These are phyloP conservation scores for Cabera pusaria DNA, from an alignment of 2,888 invertebrate species.

Conservation along the genomic window DNA sequence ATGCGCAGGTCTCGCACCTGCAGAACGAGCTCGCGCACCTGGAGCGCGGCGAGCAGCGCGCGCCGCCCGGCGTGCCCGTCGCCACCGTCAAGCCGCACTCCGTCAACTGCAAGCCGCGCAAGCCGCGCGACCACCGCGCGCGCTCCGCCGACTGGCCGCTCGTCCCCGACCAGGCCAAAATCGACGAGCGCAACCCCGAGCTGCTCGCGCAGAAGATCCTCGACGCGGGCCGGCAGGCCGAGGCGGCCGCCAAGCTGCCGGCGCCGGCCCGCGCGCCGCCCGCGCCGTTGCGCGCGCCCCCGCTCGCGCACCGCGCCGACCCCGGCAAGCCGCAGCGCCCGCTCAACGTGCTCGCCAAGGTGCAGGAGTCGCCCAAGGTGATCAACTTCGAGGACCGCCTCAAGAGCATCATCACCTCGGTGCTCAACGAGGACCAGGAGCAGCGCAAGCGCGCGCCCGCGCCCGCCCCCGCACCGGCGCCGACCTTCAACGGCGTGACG, in stretches of 20 bases:
- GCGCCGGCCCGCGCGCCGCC: slow-evolving; percentile 55
- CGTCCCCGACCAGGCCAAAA: slow-evolving; percentile 94
- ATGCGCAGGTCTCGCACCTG: slow-evolving; percentile 89
- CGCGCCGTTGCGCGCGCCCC: slow-evolving; percentile 47
- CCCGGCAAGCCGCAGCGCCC: slow-evolving; percentile 68
- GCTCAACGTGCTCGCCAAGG: slow-evolving; percentile 74
- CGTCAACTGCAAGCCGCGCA: slow-evolving; percentile 63
- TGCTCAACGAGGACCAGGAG: slow-evolving; percentile 92
- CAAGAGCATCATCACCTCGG: slow-evolving; percentile 93
- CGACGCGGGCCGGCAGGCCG: slow-evolving; percentile 94
- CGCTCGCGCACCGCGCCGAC: slow-evolving; percentile 46
- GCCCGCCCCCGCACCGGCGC: slow-evolving; percentile 42
- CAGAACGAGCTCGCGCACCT: slow-evolving; percentile 90
- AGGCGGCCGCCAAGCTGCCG: slow-evolving; percentile 89
- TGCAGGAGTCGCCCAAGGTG: slow-evolving; percentile 88
- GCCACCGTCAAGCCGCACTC: slow-evolving; percentile 74
- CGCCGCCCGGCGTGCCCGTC: slow-evolving; percentile 48
- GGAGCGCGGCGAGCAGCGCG: slow-evolving; percentile 84
- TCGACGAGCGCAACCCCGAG: slow-evolving; percentile 96
- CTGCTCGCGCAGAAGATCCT: slow-evolving; percentile 94
- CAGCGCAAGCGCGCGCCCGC: slow-evolving; percentile 54
- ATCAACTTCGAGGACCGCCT: slow-evolving; percentile 95
- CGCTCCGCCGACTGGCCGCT: slow-evolving; percentile 96
- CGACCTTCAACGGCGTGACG: slow-evolving; percentile 55
- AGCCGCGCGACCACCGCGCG: slow-evolving; percentile 88